These are phyloP conservation scores for Ichneumoninae sp. DNA, from an alignment of 2,888 invertebrate species.

Conservation along the genomic window DNA sequence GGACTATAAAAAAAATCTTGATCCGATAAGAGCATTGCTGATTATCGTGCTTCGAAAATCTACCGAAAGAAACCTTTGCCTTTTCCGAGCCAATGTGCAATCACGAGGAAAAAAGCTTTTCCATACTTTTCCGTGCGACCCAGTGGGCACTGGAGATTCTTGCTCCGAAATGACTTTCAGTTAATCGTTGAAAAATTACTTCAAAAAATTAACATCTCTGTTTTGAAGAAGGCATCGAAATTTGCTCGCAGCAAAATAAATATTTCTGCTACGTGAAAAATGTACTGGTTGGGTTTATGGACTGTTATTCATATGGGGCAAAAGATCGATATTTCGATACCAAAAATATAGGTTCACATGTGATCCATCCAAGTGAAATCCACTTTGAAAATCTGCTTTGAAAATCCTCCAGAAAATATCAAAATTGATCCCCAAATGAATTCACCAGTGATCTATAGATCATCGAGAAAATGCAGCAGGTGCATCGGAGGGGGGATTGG, in stretches of 20 bases:
- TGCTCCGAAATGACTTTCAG: too few species aligned
- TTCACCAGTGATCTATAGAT: constrained; percentile 14
- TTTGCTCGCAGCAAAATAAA: too few species aligned
- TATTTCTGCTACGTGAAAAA: too few species aligned
- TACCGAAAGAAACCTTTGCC: neutral
- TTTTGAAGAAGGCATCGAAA: too few species aligned
- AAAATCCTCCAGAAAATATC: neutral
- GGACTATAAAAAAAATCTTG: neutral
- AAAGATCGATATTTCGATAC: neutral
- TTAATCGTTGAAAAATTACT: too few species aligned
- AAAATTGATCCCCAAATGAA: neutral
- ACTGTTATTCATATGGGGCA: neutral
- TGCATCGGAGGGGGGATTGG: neutral
- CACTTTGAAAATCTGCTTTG: neutral
- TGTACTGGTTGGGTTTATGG: neutral
- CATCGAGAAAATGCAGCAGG: neutral
- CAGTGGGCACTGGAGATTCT: too few species aligned
- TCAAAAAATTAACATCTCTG: too few species aligned
- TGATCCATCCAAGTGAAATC: too few species aligned
- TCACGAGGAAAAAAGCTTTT: neutral
- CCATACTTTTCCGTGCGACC: too few species aligned
- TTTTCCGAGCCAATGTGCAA: neutral
- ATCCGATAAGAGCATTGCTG: constrained; percentile 8
- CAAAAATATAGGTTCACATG: neutral
- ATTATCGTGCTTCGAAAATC: constrained; percentile 5